phyloP scores from a whole-genome alignment of 2,888 invertebrate species.

The Lasioglossum figueresi region DNA sequence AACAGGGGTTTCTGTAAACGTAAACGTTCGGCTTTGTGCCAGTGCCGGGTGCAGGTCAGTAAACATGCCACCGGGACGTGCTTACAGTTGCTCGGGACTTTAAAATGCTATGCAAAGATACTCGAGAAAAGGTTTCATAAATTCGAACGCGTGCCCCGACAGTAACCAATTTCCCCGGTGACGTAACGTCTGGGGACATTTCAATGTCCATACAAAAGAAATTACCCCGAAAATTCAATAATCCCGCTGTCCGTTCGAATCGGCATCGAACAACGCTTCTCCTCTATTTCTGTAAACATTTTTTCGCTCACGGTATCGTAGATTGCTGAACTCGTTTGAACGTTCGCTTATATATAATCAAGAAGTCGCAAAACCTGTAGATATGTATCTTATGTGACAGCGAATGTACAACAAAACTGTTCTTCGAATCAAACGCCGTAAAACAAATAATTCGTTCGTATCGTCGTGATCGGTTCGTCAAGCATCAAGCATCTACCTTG shows the following conservation, averaged over 20 bases:
- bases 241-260: background rate
- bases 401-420: too few relatives aligned
- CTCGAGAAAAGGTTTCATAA: slow-evolving; percentile 57
- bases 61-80: slow-evolving; percentile 80
- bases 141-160: slow-evolving; percentile 25
- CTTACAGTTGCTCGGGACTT: slow-evolving; percentile 76
- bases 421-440: too few relatives aligned
- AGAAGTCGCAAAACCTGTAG: background rate
- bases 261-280: background rate
- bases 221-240: background rate
- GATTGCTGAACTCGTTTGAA: background rate
- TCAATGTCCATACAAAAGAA: background rate
- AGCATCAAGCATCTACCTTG: background rate
- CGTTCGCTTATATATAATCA: background rate
- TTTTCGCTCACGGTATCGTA: background rate
- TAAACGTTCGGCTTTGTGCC: slow-evolving; percentile 74
- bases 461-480: background rate
- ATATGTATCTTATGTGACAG: background rate
- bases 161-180: slow-evolving; percentile 1
- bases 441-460: too few relatives aligned
- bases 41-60: slow-evolving; percentile 78
- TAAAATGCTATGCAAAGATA: slow-evolving; percentile 79
- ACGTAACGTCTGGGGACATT: background rate
- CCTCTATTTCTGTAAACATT: background rate
- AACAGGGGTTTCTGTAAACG: slow-evolving; percentile 42